Conservation (phyloP, 2,888 invertebrate species). For the Melolontha melolontha region DNA sequence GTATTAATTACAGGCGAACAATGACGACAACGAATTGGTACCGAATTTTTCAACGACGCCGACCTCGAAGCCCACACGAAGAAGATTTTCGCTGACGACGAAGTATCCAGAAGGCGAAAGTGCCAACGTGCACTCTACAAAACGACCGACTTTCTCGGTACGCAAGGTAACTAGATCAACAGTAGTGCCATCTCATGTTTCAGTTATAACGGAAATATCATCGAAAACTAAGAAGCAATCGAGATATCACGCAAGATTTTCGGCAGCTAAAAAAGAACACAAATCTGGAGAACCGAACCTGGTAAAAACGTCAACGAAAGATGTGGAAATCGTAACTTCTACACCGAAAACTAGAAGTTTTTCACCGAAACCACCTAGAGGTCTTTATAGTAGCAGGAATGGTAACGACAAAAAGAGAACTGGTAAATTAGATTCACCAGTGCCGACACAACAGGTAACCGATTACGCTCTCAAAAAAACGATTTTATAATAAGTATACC, state of each 20-base stretch:
- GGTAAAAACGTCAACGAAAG: conserved; percentile 16
- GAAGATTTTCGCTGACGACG: conserved; percentile 53
- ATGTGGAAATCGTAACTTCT: conserved; percentile 24
- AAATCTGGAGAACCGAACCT: conserved; percentile 5
- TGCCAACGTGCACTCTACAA: conserved; percentile 21
- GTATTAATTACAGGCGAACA: conserved; percentile 43
- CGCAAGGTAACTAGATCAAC: conserved; percentile 39
- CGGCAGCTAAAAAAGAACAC: conserved; percentile 39
- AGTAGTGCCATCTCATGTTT: conserved; percentile 37
- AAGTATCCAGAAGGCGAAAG: conserved; percentile 46
- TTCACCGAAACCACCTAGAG: conserved; percentile 52
- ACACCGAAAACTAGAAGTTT: conserved; percentile 38
- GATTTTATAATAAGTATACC: neutral
- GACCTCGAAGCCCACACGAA: conserved; percentile 49
- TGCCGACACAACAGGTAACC: conserved; percentile 38
- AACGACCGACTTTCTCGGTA: conserved; percentile 22
- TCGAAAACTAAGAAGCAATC: conserved; percentile 52
- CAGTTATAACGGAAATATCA: conserved; percentile 49
- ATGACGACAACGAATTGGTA: conserved; percentile 49
- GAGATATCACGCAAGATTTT: conserved; percentile 59
- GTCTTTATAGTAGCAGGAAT: conserved; percentile 57
- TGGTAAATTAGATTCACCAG: conserved; percentile 35
- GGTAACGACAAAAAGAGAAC: conserved; percentile 44
- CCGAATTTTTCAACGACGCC: conserved; percentile 38
- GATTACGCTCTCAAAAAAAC: neutral